Evolutionary conservation across 1,140 invertebrate species (phyloP).

Genomic region (Proctacanthus coquilletti): DNA sequence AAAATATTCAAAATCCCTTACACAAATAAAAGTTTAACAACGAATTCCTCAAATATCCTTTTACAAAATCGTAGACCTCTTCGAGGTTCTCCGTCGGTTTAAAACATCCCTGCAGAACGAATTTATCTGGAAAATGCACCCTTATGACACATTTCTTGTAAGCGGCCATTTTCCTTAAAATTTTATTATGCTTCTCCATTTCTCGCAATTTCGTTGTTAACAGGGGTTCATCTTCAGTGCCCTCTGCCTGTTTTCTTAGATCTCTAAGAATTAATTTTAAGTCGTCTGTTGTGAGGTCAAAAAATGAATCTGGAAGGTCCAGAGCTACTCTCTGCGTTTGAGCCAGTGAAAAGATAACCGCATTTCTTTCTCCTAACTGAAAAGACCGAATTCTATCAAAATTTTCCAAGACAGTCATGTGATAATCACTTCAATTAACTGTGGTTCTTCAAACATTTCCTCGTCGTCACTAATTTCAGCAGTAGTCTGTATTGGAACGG

Average conservation of each 20-base stretch:
- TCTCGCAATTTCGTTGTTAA: slow-evolving; percentile 45
- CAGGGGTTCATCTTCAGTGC: slow-evolving; percentile 48
- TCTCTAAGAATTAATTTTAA: slow-evolving; percentile 53
- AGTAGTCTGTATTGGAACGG: neutral
- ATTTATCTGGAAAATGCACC: slow-evolving; percentile 64
- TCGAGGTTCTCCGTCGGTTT: slow-evolving; percentile 48
- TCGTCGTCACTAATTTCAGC: neutral
- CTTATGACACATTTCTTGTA: slow-evolving; percentile 60
- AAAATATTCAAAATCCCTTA: slow-evolving; percentile 31
- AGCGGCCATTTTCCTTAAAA: slow-evolving; percentile 39
- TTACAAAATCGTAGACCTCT: slow-evolving; percentile 52
- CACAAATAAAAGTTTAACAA: slow-evolving; percentile 53
- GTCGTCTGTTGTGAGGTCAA: slow-evolving; percentile 64
- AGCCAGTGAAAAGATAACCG: slow-evolving; percentile 49
- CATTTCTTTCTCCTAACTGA: slow-evolving; percentile 50
- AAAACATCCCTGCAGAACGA: slow-evolving; percentile 67
- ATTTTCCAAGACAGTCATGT: neutral
- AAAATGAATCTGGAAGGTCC: slow-evolving; percentile 69
- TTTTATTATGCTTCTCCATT: slow-evolving; percentile 41
- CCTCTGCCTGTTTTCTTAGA: slow-evolving; percentile 41
- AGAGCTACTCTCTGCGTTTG: slow-evolving; percentile 36
- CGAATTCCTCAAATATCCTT: slow-evolving; percentile 42
- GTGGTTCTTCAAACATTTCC: neutral
- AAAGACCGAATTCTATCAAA: slow-evolving; percentile 11
- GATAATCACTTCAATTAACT: neutral